Evolutionary conservation across 1,140 invertebrate species (phyloP), one percentile per base, ranked within the genome.

Genomic region (Adelges cooleyi): DNA sequence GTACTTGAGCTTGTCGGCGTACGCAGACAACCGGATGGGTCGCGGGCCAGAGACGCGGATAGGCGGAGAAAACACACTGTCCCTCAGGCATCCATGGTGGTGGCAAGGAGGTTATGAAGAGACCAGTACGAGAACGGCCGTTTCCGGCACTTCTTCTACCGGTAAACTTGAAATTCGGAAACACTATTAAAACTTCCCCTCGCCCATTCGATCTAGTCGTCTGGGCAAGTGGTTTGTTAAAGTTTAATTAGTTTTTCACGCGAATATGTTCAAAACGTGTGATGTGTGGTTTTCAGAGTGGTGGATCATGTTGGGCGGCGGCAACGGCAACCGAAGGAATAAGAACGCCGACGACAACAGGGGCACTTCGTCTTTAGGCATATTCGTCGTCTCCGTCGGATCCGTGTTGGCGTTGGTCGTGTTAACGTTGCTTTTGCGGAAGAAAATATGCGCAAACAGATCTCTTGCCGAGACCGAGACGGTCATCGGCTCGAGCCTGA

Each of bases 1-100:
- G 15, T 46, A 22, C 29, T 9, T 62, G 22, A 46, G 42, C 3
- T n/a, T 62, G 25, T 62, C 54, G 2, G 54, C 54, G n/a, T 62
- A 62, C 54, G 54, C 54, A 5, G 17, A 3, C 23, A 62, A 62
- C 5, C 40, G 54, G 22, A 29, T 62, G 23, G 54, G 54, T 8
- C 54, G 54, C 0, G 23, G 54, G 11, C 54, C 42, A 5, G 22
- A 22, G 2, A 29, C 40, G 3, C 22, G 44, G 29, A 27, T 62
- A 25, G 54, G 17, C 1, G 15, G 54, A 9, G 40, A 62, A 0
- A 46, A 29, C 42, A 23, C 17, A 5, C 9, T 46, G 6, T 9
- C 27, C 15, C 18, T 62, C 23, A 46, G 42, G 8, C 54, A 62
- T 8, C 25, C 54, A 11, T 62, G 54, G 54, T 62, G 54, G 54